A percentile compares a stretch with the other conserved stretches of the same genome.
Conservation (phyloP, 2,888 invertebrate genomes). For the Phengaris arion region DNA sequence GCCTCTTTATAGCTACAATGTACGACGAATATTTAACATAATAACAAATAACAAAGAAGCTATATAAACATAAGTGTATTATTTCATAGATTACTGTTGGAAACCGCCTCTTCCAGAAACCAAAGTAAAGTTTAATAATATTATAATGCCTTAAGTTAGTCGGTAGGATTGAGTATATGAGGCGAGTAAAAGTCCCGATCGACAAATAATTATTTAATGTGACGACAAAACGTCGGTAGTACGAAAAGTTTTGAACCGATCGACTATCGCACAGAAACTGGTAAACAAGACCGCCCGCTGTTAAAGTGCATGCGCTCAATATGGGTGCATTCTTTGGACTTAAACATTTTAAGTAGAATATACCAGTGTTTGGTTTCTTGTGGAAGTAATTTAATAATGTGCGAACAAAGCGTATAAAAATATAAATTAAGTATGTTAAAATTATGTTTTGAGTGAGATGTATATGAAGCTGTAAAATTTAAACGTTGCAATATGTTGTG, state of each 20-base stretch:
- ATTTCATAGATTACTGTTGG: background rate
- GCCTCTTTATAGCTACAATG: too few species aligned
- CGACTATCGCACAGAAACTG: background rate
- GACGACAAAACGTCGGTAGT: background rate
- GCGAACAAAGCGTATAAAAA: background rate
- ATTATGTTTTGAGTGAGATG: background rate
- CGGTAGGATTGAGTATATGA: background rate
- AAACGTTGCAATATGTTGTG: background rate
- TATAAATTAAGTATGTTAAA: background rate
- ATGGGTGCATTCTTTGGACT: background rate
- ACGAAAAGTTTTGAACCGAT: background rate
- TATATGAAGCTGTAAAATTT: background rate
- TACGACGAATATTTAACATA: too few species aligned
- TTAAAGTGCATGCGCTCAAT: background rate
- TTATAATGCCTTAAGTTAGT: background rate
- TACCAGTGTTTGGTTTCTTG: background rate
- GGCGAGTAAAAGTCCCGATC: background rate
- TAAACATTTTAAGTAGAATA: background rate
- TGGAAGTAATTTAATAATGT: background rate
- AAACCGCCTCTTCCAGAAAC: too few species aligned
- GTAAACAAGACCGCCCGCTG: slow-evolving; percentile 6
- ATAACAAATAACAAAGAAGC: too few species aligned
- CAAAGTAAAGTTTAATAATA: background rate
- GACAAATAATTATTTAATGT: background rate
- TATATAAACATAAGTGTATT: too few species aligned